A percentile compares a stretch with the other conserved stretches of the same genome.
phyloP scores from a whole-genome alignment of 2,113 vertebrate genomes.

The Symphodus melops region DNA sequence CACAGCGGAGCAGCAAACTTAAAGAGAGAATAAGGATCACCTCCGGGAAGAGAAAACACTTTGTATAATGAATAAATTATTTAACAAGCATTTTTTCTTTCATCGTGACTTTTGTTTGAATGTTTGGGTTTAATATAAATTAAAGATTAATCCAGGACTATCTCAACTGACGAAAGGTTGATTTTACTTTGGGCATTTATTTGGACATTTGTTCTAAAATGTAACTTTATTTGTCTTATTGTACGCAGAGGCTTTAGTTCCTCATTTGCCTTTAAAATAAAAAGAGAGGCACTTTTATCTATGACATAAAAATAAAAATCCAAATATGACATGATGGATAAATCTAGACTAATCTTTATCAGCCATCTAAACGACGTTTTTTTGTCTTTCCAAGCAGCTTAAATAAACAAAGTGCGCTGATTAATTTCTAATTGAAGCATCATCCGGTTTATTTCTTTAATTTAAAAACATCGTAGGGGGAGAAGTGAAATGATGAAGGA shows the following conservation, averaged over 20 bases:
- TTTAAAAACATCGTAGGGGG: too few species aligned
- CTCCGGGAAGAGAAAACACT: constrained; percentile 83
- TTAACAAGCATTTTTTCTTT: constrained; percentile 87
- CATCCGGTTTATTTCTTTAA: too few species aligned
- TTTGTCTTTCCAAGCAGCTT: too few species aligned
- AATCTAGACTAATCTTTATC: too few species aligned
- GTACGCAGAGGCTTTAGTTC: too few species aligned
- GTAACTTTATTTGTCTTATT: background rate
- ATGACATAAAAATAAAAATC: too few species aligned
- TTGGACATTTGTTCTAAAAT: background rate
- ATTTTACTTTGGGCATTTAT: background rate
- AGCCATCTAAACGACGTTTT: too few species aligned
- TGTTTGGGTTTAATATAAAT: constrained; percentile 68
- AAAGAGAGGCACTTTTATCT: too few species aligned
- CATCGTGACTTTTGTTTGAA: constrained; percentile 64
- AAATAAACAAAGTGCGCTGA: too few species aligned
- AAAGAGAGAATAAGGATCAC: constrained; percentile 82
- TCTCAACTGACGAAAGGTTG: constrained; percentile 20
- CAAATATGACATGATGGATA: too few species aligned
- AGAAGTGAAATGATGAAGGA: background rate
- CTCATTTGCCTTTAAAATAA: too few species aligned
- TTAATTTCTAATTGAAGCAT: too few species aligned
- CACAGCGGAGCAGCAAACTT: constrained; percentile 61
- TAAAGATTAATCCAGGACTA: constrained; percentile 59
- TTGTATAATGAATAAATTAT: constrained; percentile 98